These are phyloP conservation scores for Drosophila gunungcola DNA, from an alignment of 1,140 invertebrate species.

Conservation along the genomic window DNA sequence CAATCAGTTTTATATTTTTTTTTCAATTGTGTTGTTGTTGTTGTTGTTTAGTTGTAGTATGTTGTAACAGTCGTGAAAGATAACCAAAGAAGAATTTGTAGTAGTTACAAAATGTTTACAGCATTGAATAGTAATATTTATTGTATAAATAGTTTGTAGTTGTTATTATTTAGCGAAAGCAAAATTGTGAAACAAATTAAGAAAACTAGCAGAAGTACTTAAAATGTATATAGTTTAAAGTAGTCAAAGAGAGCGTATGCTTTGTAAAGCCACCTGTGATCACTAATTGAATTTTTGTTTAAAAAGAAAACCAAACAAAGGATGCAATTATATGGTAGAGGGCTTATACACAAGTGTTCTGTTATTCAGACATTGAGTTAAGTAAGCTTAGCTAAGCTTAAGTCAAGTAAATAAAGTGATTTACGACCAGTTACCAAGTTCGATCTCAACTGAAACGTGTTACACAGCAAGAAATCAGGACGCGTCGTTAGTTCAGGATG, in stretches of 20 bases:
- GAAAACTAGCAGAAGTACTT: constrained; percentile 34
- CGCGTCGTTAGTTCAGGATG: constrained; percentile 43
- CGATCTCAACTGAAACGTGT: constrained; percentile 36
- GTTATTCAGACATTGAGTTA: constrained; percentile 52
- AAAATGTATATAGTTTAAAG: constrained; percentile 8
- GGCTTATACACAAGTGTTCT: constrained; percentile 49
- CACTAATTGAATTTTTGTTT: constrained; percentile 22
- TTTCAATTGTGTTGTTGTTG: constrained; percentile 49
- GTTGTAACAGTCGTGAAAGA: constrained; percentile 70
- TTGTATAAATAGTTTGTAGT: constrained; percentile 36
- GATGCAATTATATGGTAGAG: constrained; percentile 43
- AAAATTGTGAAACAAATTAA: constrained; percentile 35
- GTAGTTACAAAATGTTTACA: constrained; percentile 69
- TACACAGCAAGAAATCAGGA: constrained; percentile 42
- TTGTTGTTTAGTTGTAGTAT: constrained; percentile 35
- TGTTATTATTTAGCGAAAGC: constrained; percentile 44
- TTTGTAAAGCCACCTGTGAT: constrained; percentile 25
- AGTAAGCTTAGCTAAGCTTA: constrained; percentile 41
- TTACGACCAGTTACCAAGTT: constrained; percentile 30
- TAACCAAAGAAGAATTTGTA: constrained; percentile 75
- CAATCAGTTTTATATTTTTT: constrained; percentile 45
- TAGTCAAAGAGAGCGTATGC: constrained; percentile 21
- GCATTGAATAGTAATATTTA: constrained; percentile 57
- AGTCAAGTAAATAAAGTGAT: constrained; percentile 12
- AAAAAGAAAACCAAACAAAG: constrained; percentile 32